A percentile compares a stretch with the other conserved stretches of the same genome.
Conservation (phyloP, 2,113 vertebrate species). For the Nymphicus hollandicus region DNA sequence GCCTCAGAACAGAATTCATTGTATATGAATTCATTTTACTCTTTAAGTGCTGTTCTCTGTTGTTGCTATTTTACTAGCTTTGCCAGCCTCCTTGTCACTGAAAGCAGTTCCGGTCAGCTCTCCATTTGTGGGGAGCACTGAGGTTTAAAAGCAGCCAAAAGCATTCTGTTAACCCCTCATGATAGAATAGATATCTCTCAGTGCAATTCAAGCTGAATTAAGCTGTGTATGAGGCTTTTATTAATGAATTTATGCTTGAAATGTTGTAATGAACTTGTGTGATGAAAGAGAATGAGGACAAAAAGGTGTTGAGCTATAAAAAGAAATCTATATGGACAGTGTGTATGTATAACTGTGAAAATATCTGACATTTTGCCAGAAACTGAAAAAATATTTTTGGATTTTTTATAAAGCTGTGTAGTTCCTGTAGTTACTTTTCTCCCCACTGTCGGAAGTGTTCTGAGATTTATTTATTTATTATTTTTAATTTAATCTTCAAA, state of each 20-base stretch:
- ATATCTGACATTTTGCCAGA: not conserved
- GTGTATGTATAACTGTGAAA: not conserved
- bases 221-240: not conserved
- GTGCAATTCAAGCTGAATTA: not conserved
- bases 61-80: not conserved
- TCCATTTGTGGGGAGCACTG: not conserved
- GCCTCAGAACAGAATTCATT: constrained; percentile 22
- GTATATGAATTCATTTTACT: constrained; percentile 46
- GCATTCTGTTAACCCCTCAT: not conserved
- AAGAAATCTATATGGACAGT: not conserved
- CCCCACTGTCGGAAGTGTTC: not conserved
- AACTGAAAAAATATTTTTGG: not conserved
- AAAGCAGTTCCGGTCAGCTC: not conserved
- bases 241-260: not conserved
- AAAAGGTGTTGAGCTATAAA: not conserved
- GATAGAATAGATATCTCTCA: not conserved
- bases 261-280: not conserved
- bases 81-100: not conserved
- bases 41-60: constrained; percentile 13
- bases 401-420: not conserved
- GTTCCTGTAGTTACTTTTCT: not conserved
- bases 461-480: not conserved
- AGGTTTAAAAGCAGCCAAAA: not conserved
- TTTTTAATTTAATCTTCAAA: not conserved
- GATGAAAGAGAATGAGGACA: not conserved